Percentiles rank a stretch among this genome's conserved stretches.
Conservation (phyloP, 2,797 vertebrate species). For the Dallia pectoralis region DNA sequence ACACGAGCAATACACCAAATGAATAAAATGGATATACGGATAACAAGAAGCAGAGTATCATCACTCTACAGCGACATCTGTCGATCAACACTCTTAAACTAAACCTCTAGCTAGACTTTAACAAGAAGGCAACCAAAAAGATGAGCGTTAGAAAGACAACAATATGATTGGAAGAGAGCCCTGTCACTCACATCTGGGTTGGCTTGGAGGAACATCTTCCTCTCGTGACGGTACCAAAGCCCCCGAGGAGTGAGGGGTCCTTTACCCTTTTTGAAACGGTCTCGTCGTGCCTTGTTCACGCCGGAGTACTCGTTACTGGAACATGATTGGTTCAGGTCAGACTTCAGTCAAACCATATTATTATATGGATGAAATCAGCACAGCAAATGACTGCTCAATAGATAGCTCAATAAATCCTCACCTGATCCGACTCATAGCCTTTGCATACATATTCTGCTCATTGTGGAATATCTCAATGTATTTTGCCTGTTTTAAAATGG, state of each 20-base stretch:
- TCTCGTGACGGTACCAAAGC: slow-evolving; percentile 67
- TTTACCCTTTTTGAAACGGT: not conserved
- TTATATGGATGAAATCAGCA: not conserved
- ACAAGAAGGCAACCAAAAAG: not conserved
- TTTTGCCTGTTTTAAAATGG: slow-evolving; percentile 61
- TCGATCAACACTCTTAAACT: not conserved
- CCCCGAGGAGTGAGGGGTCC: slow-evolving; percentile 70
- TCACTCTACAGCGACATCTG: not conserved
- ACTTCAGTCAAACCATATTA: not conserved
- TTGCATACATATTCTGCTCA: slow-evolving; percentile 72
- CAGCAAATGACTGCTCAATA: not conserved
- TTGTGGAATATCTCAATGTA: slow-evolving; percentile 78
- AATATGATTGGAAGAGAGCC: slow-evolving; percentile 69
- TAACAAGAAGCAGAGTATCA: not conserved
- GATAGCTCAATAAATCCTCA: slow-evolving; percentile 50
- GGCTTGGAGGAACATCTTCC: not conserved
- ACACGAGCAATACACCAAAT: not conserved
- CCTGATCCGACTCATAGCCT: slow-evolving; percentile 75
- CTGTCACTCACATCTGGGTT: slow-evolving; percentile 76
- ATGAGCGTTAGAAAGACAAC: not conserved
- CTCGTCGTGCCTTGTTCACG: not conserved
- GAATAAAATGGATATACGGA: not conserved
- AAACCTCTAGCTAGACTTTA: not conserved
- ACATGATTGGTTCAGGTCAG: not conserved
- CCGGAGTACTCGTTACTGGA: not conserved